These are phyloP conservation scores for Cephalotes varians DNA, from an alignment of 2,888 invertebrate species.

Conservation along the genomic window DNA sequence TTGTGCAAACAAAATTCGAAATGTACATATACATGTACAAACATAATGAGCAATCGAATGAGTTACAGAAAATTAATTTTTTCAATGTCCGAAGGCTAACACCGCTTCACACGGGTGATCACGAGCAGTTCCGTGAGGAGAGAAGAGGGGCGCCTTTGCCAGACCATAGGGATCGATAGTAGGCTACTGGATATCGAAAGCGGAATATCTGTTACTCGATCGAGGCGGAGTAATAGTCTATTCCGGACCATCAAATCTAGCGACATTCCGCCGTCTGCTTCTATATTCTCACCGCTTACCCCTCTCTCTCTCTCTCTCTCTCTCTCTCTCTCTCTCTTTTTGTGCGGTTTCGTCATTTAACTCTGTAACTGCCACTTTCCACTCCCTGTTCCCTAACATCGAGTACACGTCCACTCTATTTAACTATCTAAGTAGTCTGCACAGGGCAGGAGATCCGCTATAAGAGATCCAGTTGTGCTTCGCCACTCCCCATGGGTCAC, in stretches of 20 bases:
- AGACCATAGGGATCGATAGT: constrained; percentile 54
- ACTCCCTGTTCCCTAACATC: constrained; percentile 52
- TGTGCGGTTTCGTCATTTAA: constrained; percentile 2
- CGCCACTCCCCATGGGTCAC: constrained; percentile 39
- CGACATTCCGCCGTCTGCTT: constrained; percentile 45
- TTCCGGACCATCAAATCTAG: constrained; percentile 71
- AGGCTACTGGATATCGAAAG: constrained; percentile 47
- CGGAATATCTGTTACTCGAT: constrained; percentile 40
- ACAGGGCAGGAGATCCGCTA: constrained; percentile 35
- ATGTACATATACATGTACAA: no score
- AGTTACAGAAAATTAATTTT: no score
- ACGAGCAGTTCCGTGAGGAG: neutral
- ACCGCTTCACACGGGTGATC: no score
- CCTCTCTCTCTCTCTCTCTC: constrained; percentile 14
- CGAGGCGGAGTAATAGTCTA: constrained; percentile 61
- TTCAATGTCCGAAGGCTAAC: no score
- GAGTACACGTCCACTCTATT: constrained; percentile 66
- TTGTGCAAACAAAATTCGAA: no score
- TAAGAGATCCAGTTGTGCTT: constrained; percentile 52
- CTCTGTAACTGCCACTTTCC: constrained; percentile 19
- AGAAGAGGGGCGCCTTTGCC: neutral
- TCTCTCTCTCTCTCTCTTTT: constrained; percentile 1
- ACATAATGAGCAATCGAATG: no score
- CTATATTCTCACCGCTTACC: neutral
- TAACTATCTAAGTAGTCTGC: constrained; percentile 62